Evolutionary conservation across 1,140 invertebrate genomes (phyloP), one percentile per base, ranked within the genome.

Genomic region (Drosophila tristis): DNA sequence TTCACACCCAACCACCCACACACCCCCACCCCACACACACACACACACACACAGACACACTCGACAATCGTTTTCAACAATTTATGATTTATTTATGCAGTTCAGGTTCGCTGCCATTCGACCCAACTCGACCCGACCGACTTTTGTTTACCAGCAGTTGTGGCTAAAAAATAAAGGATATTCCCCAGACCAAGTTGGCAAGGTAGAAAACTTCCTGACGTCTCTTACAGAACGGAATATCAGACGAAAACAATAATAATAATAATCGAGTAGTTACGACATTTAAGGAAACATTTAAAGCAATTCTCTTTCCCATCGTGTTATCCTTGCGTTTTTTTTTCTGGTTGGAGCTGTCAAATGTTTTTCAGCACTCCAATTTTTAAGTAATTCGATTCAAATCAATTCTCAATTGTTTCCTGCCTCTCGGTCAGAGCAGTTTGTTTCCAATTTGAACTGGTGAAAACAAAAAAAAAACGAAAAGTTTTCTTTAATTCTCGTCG

Each of bases 1-100:
- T 61, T 55, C 64, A 57, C 57, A 60, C 23, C 23, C 26, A 29
- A 29, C 26, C 26, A 29, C 5, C 5, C 26, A 20, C 31, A 9
- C 50, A 55, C 44, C 11, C n/a, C 16, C 16, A 16, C 16, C 16
- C 16, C 16, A 16, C 45, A 20, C 20, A 25, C 45, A 42, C 50
- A 26, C 47, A 49, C 49, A 42, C 43, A 16, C 23, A 8, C 9
- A 23, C 39, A 8, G 44, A 56, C n/a, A 42, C 15, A 11, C 20
- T 31, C 49, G 31, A 57, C 78, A 63, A 61, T 86, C 64, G 72
- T 81, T 86, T 74, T 68, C 57, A 62, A 50, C 74, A 80, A 64
- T 71, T 81, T 82, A 86, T 87, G 82, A 87, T 86, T 86, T 87
- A 86, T 86, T 86, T 74, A 86, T 71, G 82, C 61, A 55, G 50